A percentile compares a stretch with the other conserved stretches of the same genome.
Conservation (phyloP, 2,888 invertebrate genomes). For the Crematogaster levior region DNA sequence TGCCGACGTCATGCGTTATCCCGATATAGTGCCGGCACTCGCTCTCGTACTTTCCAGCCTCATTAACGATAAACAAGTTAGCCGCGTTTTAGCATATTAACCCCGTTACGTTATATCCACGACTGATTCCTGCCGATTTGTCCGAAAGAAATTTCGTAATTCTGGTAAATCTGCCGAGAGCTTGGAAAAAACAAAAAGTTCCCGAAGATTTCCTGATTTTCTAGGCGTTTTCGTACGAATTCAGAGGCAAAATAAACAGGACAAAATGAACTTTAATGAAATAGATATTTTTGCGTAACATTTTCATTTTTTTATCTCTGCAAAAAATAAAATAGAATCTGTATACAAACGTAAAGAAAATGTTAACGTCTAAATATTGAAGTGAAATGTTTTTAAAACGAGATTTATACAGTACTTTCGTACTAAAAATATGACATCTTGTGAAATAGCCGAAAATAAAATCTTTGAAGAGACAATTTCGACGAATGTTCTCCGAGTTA, state of each 20-base stretch:
- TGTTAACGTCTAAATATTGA: not conserved
- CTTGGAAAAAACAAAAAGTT: not conserved
- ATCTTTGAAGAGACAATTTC: not conserved
- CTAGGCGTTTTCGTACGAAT: not conserved
- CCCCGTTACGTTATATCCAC: slow-evolving; percentile 11
- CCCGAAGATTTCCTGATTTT: not conserved
- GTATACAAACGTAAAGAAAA: not conserved
- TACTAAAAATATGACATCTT: not conserved
- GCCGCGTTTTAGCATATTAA: slow-evolving; percentile 44
- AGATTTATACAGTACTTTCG: not conserved
- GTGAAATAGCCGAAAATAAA: not conserved
- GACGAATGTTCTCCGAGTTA: not conserved
- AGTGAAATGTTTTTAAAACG: not conserved
- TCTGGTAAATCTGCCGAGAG: not conserved
- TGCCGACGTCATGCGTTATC: slow-evolving; percentile 25
- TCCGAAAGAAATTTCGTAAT: slow-evolving; percentile 16
- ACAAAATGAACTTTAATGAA: too few species aligned
- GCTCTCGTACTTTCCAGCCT: slow-evolving; percentile 25
- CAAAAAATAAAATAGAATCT: not conserved
- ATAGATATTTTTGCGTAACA: not conserved
- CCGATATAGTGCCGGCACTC: slow-evolving; percentile 10
- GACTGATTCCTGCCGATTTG: slow-evolving; percentile 16
- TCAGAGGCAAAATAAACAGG: not conserved
- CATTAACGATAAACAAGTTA: slow-evolving; percentile 50
- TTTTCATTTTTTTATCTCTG: not conserved